phyloP scores from a whole-genome alignment of 2,888 invertebrate species.

The Onthophagus sagittarius region DNA sequence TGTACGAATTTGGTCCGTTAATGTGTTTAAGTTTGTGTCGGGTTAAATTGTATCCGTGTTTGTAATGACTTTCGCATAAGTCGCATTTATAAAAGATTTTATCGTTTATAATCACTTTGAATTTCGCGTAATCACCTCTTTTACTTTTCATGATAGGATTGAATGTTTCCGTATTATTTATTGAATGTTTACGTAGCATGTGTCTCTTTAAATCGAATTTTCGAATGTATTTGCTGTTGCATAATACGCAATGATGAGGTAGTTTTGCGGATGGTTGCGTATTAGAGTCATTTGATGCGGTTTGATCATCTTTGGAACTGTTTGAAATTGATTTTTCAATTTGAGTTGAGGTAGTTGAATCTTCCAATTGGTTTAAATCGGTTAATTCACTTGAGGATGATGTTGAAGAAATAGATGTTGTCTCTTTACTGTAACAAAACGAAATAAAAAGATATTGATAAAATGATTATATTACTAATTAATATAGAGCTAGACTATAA shows the following conservation, averaged over 20 bases:
- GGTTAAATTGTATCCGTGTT: conserved; percentile 42
- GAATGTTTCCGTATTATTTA: conserved; percentile 32
- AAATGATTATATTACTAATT: too few species aligned
- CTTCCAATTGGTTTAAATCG: too few species aligned
- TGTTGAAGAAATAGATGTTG: too few species aligned
- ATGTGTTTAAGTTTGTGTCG: conserved; percentile 52
- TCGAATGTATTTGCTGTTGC: conserved; percentile 30
- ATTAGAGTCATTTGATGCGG: too few species aligned
- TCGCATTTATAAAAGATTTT: conserved; percentile 45
- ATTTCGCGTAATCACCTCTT: conserved; percentile 33
- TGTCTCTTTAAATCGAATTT: conserved; percentile 33
- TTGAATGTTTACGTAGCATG: conserved; percentile 30
- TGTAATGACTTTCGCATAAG: conserved; percentile 46
- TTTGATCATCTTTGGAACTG: too few species aligned
- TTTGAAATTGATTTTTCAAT: too few species aligned
- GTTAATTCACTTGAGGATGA: too few species aligned
- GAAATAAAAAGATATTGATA: too few species aligned
- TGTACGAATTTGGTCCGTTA: conserved; percentile 45
- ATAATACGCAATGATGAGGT: conserved; percentile 27
- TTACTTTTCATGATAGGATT: not conserved
- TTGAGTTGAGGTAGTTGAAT: too few species aligned
- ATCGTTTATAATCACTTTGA: conserved; percentile 36
- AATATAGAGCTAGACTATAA: too few species aligned
- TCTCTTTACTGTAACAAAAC: too few species aligned
- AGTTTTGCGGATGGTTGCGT: too few species aligned